Conservation (phyloP, 64 coral and sea anemone species). For the Exaiptasia diaphana region DNA sequence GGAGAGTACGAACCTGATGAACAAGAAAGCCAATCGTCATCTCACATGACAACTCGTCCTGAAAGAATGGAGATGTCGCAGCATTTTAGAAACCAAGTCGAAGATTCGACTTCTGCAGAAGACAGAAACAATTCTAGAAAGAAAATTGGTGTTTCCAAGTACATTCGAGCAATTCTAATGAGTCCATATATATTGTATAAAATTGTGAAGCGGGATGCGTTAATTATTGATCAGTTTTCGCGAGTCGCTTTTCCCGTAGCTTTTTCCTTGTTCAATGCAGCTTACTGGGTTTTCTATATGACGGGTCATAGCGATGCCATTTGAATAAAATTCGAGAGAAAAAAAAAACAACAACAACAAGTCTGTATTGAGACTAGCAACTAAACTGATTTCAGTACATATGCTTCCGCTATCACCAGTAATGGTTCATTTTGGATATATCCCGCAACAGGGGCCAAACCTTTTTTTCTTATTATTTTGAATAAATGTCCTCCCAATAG, state of each 20-base stretch:
- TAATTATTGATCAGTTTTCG: not conserved
- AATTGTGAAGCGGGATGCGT: not conserved
- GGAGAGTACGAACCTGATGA: conserved; percentile 10
- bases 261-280: not conserved
- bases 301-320: not conserved
- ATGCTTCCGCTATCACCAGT: too few species aligned
- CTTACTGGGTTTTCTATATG: not conserved
- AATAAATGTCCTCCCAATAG: too few species aligned
- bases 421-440: too few species aligned
- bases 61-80: not conserved
- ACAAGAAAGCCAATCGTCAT: not conserved
- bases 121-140: too few species aligned
- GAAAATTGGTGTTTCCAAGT: not conserved
- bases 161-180: not conserved
- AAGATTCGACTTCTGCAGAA: not conserved
- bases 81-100: not conserved
- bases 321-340: too few species aligned
- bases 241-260: not conserved
- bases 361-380: too few species aligned
- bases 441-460: too few species aligned
- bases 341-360: too few species aligned
- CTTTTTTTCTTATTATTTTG: too few species aligned
- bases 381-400: too few species aligned
- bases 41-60: not conserved
- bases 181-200: not conserved